These are phyloP conservation scores for Drosophila insularis DNA, from an alignment of 1,140 invertebrate species.

Conservation along the genomic window DNA sequence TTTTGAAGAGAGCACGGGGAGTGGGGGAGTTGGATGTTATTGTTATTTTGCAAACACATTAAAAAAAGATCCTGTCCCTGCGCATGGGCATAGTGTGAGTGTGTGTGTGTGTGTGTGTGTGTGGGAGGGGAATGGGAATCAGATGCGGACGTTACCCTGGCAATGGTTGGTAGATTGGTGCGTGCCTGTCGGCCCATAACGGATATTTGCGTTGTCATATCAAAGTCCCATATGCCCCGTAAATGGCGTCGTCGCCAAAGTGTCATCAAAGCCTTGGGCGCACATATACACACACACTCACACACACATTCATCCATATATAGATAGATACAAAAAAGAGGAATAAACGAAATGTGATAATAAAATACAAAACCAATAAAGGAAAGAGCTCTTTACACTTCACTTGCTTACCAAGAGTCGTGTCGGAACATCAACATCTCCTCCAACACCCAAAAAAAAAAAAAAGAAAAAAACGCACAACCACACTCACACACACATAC, in stretches of 20 bases:
- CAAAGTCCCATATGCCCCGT: constrained; percentile 82
- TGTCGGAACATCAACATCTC: constrained; percentile 36
- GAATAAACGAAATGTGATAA: constrained; percentile 79
- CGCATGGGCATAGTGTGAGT: background rate
- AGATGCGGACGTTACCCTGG: constrained; percentile 43
- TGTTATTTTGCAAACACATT: constrained; percentile 10
- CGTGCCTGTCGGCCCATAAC: constrained; percentile 72
- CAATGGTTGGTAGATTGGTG: constrained; percentile 41
- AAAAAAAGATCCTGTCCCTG: background rate
- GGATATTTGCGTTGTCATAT: constrained; percentile 82
- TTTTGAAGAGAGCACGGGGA: background rate
- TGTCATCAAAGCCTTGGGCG: constrained; percentile 72
- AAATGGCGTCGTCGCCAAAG: constrained; percentile 61
- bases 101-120: background rate
- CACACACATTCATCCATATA: constrained; percentile 14
- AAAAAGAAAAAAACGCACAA: background rate
- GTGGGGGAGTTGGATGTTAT: background rate
- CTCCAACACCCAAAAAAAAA: constrained; percentile 1
- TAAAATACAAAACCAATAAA: constrained; percentile 82
- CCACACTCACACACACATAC: constrained; percentile 15
- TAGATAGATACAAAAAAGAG: constrained; percentile 22
- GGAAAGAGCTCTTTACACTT: constrained; percentile 82
- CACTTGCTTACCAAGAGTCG: constrained; percentile 79
- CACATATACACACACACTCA: constrained; percentile 38
- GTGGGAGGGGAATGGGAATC: background rate